phyloP scores from a whole-genome alignment of 2,113 vertebrate genomes.

The Conger conger region DNA sequence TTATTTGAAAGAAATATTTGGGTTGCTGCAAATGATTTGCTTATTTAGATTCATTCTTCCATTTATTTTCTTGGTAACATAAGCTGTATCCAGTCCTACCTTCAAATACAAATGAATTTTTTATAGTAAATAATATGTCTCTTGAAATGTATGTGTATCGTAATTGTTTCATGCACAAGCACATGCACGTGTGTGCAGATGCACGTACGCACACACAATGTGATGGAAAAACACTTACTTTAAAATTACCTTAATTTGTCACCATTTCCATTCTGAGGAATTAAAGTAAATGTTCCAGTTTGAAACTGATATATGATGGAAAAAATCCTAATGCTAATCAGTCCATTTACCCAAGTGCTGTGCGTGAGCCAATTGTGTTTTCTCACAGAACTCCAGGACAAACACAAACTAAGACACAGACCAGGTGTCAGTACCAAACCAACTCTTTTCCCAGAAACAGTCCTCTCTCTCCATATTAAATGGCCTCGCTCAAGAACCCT shows the following conservation, averaged over 20 bases:
- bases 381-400: not conserved
- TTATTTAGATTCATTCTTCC: slow-evolving; percentile 21
- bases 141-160: too few species aligned
- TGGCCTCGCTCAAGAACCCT: not conserved
- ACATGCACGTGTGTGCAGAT: not conserved
- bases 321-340: not conserved
- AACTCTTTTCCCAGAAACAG: not conserved
- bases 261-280: not conserved
- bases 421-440: not conserved
- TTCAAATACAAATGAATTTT: not conserved
- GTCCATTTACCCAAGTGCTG: not conserved
- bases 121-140: too few species aligned
- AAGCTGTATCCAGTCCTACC: not conserved
- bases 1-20: slow-evolving; percentile 16
- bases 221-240: not conserved
- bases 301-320: not conserved
- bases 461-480: not conserved
- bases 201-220: not conserved
- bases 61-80: slow-evolving; percentile 27
- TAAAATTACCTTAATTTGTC: too few species aligned
- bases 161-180: too few species aligned
- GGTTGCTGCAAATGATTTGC: slow-evolving; percentile 21
- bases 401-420: not conserved
- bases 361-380: not conserved
- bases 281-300: slow-evolving; percentile 3